phyloP scores from a whole-genome alignment of 2,113 vertebrate species.

The Mola mola region DNA sequence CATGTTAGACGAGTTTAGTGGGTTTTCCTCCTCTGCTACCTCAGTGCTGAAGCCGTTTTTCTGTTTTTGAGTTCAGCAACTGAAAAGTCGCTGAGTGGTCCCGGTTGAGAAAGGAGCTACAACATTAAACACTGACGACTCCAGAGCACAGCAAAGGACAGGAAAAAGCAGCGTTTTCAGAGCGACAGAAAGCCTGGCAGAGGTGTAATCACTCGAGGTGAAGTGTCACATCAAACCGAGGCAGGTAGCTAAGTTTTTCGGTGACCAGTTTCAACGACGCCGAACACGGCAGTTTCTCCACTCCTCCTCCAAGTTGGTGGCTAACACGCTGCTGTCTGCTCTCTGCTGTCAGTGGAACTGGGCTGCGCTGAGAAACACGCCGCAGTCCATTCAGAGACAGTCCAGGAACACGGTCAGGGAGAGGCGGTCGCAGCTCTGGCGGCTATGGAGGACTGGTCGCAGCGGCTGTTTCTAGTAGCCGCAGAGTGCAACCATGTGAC shows the following conservation, averaged over 20 bases:
- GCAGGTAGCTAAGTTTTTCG: background rate
- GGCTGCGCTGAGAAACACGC: background rate
- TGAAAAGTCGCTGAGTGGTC: conserved; percentile 61
- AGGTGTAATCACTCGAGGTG: no score
- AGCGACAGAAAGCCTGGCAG: no score
- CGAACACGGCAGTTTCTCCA: no score
- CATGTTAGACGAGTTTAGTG: conserved; percentile 65
- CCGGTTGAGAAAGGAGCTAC: conserved; percentile 14
- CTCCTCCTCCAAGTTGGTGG: no score
- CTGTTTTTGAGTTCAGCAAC: conserved; percentile 65
- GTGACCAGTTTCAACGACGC: no score
- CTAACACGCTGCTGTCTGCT: no score
- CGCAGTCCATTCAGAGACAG: background rate
- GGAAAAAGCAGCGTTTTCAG: background rate
- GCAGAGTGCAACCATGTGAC: conserved; percentile 74
- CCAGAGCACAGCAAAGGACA: no score
- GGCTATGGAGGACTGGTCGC: conserved; percentile 13
- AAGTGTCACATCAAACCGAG: background rate
- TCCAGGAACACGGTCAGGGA: background rate
- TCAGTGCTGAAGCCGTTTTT: conserved; percentile 69
- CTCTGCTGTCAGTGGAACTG: accelerated
- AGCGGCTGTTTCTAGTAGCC: conserved; percentile 22
- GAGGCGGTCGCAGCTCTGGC: background rate
- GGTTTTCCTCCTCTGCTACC: conserved; percentile 59
- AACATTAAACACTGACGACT: no score